phyloP scores from a whole-genome alignment of 2,113 vertebrate genomes.

The Bos javanicus region DNA sequence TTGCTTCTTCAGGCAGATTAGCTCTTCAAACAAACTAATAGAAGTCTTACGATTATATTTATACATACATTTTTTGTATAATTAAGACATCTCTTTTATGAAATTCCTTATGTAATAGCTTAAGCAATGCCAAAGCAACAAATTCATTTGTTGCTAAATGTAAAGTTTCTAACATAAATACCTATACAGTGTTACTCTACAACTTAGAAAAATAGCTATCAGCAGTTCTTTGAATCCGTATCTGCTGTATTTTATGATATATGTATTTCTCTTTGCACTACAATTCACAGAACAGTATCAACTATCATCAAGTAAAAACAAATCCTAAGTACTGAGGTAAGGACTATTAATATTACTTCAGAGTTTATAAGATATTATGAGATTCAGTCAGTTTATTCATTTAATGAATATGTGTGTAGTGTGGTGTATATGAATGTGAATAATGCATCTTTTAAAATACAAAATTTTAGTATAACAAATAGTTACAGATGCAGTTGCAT shows the following conservation, averaged over 20 bases:
- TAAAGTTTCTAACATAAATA: neutral
- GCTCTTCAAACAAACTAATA: constrained; percentile 49
- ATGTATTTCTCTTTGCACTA: neutral
- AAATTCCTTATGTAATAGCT: neutral
- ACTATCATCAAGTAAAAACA: neutral
- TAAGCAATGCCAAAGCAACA: neutral
- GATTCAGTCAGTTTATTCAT: neutral
- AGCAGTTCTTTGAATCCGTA: neutral
- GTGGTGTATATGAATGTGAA: neutral
- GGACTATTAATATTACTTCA: neutral
- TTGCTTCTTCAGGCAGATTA: constrained; percentile 74
- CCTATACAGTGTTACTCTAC: neutral
- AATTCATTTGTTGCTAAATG: neutral
- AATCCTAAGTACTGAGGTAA: neutral
- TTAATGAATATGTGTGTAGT: neutral
- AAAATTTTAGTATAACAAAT: neutral
- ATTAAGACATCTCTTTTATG: neutral
- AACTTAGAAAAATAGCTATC: neutral
- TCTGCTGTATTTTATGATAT: neutral
- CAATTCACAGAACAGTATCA: neutral
- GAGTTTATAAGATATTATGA: neutral
- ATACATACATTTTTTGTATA: neutral
- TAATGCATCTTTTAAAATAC: neutral
- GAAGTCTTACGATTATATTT: constrained; percentile 44
- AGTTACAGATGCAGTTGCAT: neutral